A percentile compares a stretch with the other conserved stretches of the same genome.
These are phyloP conservation scores for Hycleus cichorii DNA, from an alignment of 1,140 invertebrate species.

Conservation along the genomic window DNA sequence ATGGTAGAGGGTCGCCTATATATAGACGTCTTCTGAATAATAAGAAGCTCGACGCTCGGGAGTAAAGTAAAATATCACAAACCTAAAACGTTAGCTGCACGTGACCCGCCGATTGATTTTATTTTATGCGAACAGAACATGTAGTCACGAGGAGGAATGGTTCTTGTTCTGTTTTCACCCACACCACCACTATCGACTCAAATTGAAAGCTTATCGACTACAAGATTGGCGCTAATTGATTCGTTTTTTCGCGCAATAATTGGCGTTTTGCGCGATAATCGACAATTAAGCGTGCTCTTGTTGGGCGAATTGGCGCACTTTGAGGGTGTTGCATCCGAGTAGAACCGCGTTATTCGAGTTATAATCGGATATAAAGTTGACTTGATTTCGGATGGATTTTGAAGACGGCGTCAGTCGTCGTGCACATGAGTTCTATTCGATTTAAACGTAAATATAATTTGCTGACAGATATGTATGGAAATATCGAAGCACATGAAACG, in stretches of 20 bases:
- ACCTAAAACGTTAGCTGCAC: conserved; percentile 41
- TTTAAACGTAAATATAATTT: conserved; percentile 24
- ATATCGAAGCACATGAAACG: conserved; percentile 22
- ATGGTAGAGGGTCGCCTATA: conserved; percentile 15
- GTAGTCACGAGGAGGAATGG: neutral
- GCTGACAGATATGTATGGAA: conserved; percentile 16
- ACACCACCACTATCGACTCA: too few relatives aligned
- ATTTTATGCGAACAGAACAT: conserved; percentile 33
- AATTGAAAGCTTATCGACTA: too few relatives aligned
- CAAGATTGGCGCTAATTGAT: too few relatives aligned
- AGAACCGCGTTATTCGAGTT: conserved; percentile 11
- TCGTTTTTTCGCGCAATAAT: too few relatives aligned
- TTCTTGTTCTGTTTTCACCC: too few relatives aligned
- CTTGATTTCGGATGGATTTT: conserved; percentile 12
- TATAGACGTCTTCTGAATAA: conserved; percentile 33
- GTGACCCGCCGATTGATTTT: conserved; percentile 42
- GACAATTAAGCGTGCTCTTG: too few relatives aligned
- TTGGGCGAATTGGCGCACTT: too few relatives aligned
- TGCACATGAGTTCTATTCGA: conserved; percentile 12
- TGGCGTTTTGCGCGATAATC: too few relatives aligned
- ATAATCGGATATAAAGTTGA: conserved; percentile 16
- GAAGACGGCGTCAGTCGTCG: conserved; percentile 7
- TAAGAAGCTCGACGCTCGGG: conserved; percentile 30
- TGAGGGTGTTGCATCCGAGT: neutral
- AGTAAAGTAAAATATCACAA: conserved; percentile 42